Evolutionary conservation across 2,797 vertebrate genomes (phyloP).

Genomic region (Hoplostethus mediterraneus): DNA sequence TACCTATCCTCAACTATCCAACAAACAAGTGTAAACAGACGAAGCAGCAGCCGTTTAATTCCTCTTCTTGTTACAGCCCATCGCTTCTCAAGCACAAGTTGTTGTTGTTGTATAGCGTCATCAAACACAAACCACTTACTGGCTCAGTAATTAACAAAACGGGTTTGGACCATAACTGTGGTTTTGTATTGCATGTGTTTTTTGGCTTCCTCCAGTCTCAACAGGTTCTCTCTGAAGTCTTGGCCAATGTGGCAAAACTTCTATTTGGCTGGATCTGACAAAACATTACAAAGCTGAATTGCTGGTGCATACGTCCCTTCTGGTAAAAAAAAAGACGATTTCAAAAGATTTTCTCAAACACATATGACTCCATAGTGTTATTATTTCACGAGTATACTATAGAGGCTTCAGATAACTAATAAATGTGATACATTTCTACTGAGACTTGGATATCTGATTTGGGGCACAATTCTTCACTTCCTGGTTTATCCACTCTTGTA

Average conservation of each 20-base stretch:
- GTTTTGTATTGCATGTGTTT: too few relatives aligned
- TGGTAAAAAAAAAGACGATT: not conserved
- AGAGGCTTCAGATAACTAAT: not conserved
- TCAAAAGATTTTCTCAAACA: not conserved
- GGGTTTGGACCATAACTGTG: too few relatives aligned
- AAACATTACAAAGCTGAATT: too few relatives aligned
- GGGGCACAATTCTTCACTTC: conserved; percentile 2
- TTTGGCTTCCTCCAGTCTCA: too few relatives aligned
- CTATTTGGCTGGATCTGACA: too few relatives aligned
- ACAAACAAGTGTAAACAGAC: not conserved
- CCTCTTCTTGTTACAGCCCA: not conserved
- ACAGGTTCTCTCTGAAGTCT: too few relatives aligned
- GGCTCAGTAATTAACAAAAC: too few relatives aligned
- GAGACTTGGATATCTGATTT: not conserved
- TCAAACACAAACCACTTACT: too few relatives aligned
- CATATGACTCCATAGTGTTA: not conserved
- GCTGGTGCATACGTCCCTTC: too few relatives aligned
- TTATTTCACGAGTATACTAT: not conserved
- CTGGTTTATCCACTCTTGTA: conserved; percentile 9
- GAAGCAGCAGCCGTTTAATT: not conserved
- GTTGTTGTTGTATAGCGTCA: too few relatives aligned
- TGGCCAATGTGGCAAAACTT: too few relatives aligned
- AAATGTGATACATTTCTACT: not conserved
- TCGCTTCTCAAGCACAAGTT: not conserved
- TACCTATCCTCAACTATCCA: not conserved